Evolutionary conservation across 2,797 vertebrate species (phyloP).

Genomic region (Sciaenops ocellatus): DNA sequence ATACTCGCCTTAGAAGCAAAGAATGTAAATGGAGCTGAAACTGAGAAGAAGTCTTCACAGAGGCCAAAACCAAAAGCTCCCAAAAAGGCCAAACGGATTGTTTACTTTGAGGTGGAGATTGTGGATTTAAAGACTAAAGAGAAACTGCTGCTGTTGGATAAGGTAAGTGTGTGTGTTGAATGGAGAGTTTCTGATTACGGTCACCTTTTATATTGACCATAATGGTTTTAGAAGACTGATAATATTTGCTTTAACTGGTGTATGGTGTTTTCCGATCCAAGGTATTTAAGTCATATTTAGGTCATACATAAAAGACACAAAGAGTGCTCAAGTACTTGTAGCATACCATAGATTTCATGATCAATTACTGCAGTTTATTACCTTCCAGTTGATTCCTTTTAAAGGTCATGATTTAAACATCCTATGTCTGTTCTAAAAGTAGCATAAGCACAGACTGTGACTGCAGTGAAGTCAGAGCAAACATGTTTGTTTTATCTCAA

Average conservation of each 20-base stretch:
- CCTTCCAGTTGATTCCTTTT: constrained; percentile 18
- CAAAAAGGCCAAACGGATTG: constrained; percentile 92
- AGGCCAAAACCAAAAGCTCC: constrained; percentile 83
- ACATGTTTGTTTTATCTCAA: constrained; percentile 47
- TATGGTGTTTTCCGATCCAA: not conserved
- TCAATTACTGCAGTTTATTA: constrained; percentile 43
- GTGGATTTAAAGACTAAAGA: constrained; percentile 91
- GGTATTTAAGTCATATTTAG: not conserved
- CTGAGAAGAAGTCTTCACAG: constrained; percentile 70
- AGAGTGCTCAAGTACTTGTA: not conserved
- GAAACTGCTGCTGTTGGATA: constrained; percentile 94
- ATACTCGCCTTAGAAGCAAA: constrained; percentile 87
- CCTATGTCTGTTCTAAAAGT: constrained; percentile 41
- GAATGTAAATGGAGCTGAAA: constrained; percentile 56
- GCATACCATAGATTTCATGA: not conserved
- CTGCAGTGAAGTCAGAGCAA: constrained; percentile 37
- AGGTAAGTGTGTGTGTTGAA: constrained; percentile 82
- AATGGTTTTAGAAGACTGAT: constrained; percentile 28
- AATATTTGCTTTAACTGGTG: not conserved
- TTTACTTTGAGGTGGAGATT: constrained; percentile 98
- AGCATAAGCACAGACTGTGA: constrained; percentile 20
- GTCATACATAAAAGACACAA: not conserved
- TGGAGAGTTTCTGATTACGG: constrained; percentile 35
- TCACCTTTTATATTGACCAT: constrained; percentile 31
- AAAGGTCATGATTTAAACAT: constrained; percentile 22